Base-by-base conservation (phyloP, 2,797 vertebrate species). In the Anabas testudineus region DNA sequence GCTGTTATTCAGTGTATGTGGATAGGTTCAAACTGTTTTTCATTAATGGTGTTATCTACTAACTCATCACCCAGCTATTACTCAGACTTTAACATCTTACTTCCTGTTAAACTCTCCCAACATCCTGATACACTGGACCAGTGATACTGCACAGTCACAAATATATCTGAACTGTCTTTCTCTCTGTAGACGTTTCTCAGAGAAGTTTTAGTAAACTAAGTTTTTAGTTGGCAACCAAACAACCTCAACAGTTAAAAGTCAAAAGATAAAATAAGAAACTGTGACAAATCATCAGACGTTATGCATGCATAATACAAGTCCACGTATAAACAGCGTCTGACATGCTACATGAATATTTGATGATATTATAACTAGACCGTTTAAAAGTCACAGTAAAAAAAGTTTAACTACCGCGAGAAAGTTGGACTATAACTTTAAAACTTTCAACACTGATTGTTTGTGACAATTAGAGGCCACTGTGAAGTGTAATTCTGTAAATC, bases 61-160 rank as follows among this genome's bases (percentile, higher is more conserved):
- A 54, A 64, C 48, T 74, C 68, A 82, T 60, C 48, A 41, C 52
- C 70, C 52, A 60, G 51, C 49, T 58, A 65, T 66, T 80, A 53
- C 52, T 54, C 7, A 63, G 60, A 51, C 46, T 74, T 66, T 60
- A 32, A n/a, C n/a, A n/a, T n/a, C n/a, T n/a, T n/a, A n/a, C n/a
- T n/a, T n/a, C n/a, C n/a, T n/a, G n/a, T n/a, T n/a, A n/a, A n/a
- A n/a, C n/a, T n/a, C n/a, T n/a, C n/a, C n/a, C n/a, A n/a, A 65
- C 9, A 32, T 32, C 13, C 12, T 57, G 22, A 22, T 18, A 28
- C 15, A 28, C 9, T 43, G 6, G 24, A 19, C 13, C 7, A 32
- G 8, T 55, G 34, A 55, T 16, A 10, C 32, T 21, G 3, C 13
- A n/a, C 10, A 32, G 18, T 18, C 3, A 3, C 51, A 10, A 16